phyloP scores from a whole-genome alignment of 1,140 invertebrate genomes.

The Drosophila sucinea region DNA sequence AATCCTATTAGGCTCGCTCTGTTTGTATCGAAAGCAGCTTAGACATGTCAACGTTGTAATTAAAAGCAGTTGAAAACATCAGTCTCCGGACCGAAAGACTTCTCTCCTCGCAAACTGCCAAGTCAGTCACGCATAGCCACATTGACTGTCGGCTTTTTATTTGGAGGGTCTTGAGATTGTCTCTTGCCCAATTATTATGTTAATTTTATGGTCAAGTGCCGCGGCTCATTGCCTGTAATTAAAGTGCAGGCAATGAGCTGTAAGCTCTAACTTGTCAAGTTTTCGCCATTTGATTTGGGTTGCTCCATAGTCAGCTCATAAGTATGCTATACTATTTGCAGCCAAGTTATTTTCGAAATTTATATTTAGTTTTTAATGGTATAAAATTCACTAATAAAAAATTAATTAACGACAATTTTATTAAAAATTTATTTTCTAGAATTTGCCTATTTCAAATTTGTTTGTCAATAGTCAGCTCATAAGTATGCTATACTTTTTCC shows the following conservation, averaged over 20 bases:
- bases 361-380: too few relatives aligned
- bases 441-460: too few relatives aligned
- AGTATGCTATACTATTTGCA: too few relatives aligned
- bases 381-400: too few relatives aligned
- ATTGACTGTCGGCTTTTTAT: conserved; percentile 58
- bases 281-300: conserved; percentile 28
- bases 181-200: conserved; percentile 68
- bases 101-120: conserved; percentile 30
- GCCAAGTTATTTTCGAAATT: too few relatives aligned
- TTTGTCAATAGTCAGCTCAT: too few relatives aligned
- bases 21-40: conserved; percentile 78
- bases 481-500: too few relatives aligned
- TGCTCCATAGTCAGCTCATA: neutral
- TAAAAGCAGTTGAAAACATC: conserved; percentile 79
- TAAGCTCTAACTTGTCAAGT: conserved; percentile 27
- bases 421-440: too few relatives aligned
- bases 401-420: too few relatives aligned
- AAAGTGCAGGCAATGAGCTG: conserved; percentile 54
- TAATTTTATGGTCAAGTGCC: conserved; percentile 66
- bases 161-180: conserved; percentile 11
- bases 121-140: conserved; percentile 71
- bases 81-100: conserved; percentile 15
- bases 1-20: conserved; percentile 69
- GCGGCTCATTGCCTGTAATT: conserved; percentile 51
- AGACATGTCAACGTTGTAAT: conserved; percentile 79